Conservation (phyloP, 2,113 vertebrate species). For the Prionailurus bengalensis region DNA sequence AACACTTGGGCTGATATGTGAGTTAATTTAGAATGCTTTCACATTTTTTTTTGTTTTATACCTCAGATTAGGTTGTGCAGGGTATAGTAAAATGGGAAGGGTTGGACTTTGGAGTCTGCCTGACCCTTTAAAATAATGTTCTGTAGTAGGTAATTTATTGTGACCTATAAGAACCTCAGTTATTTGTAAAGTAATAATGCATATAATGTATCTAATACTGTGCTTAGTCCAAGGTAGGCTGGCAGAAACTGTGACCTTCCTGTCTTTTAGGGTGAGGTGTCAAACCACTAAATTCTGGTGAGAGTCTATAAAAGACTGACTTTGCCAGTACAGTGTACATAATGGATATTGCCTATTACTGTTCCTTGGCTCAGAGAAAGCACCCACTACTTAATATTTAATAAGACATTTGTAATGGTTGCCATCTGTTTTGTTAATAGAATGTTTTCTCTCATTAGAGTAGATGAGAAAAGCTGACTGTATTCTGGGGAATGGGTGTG, state of each 20-base stretch:
- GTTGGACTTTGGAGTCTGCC: neutral
- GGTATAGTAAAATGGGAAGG: neutral
- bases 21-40: neutral
- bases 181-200: constrained; percentile 1
- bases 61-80: neutral
- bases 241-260: neutral
- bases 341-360: constrained; percentile 12
- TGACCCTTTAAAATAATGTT: neutral
- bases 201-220: neutral
- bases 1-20: too few species aligned
- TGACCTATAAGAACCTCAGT: neutral
- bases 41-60: neutral
- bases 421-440: constrained; percentile 66
- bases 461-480: constrained; percentile 37
- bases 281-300: constrained; percentile 27
- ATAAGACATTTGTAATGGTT: constrained; percentile 60
- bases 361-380: constrained; percentile 43
- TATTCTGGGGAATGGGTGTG: neutral
- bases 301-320: constrained; percentile 45
- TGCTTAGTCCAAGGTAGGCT: neutral
- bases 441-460: constrained; percentile 42
- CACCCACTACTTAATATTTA: constrained; percentile 50
- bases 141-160: neutral
- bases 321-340: neutral
- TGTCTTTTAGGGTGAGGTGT: neutral